Evolutionary conservation across 37 sponge, comb jelly and placozoan species (phyloP).

Genomic region (Spongia lamella): DNA sequence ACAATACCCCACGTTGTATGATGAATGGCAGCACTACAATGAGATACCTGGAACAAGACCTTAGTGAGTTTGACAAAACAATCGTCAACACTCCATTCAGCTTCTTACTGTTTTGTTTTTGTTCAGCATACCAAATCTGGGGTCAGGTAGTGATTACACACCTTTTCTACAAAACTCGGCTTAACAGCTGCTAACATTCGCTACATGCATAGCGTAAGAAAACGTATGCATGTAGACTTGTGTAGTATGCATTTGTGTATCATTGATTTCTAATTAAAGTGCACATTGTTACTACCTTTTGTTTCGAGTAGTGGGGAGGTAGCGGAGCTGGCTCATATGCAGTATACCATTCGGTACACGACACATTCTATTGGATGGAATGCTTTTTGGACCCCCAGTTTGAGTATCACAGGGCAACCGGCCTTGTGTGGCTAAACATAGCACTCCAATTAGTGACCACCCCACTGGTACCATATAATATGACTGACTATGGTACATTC

Average conservation of each 20-base stretch:
- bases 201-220: too few relatives aligned
- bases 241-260: too few relatives aligned
- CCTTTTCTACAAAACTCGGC: slow-evolving; percentile 55
- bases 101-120: too few relatives aligned
- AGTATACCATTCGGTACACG: slow-evolving; percentile 36
- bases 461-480: slow-evolving; percentile 22
- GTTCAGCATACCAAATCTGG: slow-evolving; percentile 38
- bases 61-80: too few relatives aligned
- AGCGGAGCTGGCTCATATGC: too few relatives aligned
- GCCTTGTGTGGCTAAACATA: slow-evolving; percentile 9
- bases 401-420: slow-evolving; percentile 1
- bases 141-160: slow-evolving; percentile 79
- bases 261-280: too few relatives aligned
- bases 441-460: slow-evolving; percentile 29
- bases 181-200: too few relatives aligned
- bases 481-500: slow-evolving; percentile 14
- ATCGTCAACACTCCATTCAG: too few relatives aligned
- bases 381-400: slow-evolving; percentile 4
- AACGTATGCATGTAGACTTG: too few relatives aligned
- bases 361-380: slow-evolving; percentile 25
- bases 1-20: slow-evolving; percentile 55
- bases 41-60: too few relatives aligned
- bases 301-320: too few relatives aligned
- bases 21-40: slow-evolving; percentile 58
- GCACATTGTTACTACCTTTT: too few relatives aligned